Conservation (phyloP, 2,888 invertebrate species). For the Drosophila pseudotakahashii region DNA sequence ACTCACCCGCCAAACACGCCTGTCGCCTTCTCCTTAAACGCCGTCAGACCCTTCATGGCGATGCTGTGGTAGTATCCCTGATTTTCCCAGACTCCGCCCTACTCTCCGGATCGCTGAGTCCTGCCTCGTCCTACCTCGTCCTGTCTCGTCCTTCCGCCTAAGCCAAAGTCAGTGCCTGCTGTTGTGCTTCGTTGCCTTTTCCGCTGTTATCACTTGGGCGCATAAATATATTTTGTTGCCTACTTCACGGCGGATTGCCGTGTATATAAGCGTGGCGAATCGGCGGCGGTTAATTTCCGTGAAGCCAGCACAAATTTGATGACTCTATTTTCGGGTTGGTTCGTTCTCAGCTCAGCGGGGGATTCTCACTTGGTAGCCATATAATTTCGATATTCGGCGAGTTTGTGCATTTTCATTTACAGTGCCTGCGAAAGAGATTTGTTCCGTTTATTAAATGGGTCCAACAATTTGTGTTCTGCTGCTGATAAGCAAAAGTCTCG, state of each 20-base stretch:
- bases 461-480: slow-evolving; percentile 65
- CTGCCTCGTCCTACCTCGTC: slow-evolving; percentile 14
- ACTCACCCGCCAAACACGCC: slow-evolving; percentile 84
- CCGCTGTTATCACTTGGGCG: slow-evolving; percentile 73
- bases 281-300: slow-evolving; percentile 67
- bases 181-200: slow-evolving; percentile 41
- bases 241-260: slow-evolving; percentile 73
- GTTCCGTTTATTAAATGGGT: slow-evolving; percentile 60
- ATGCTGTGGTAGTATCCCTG: slow-evolving; percentile 30
- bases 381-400: slow-evolving; percentile 51
- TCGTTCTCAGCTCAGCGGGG: slow-evolving; percentile 19
- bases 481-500: slow-evolving; percentile 74
- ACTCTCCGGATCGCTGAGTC: slow-evolving; percentile 22
- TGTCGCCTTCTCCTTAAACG: slow-evolving; percentile 84
- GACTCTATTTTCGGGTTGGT: slow-evolving; percentile 67
- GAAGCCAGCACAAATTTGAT: slow-evolving; percentile 63
- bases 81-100: slow-evolving; percentile 19
- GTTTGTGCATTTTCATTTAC: slow-evolving; percentile 69
- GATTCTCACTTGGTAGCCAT: slow-evolving; percentile 68
- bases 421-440: slow-evolving; percentile 69
- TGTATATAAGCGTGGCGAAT: slow-evolving; percentile 62
- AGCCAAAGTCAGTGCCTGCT: slow-evolving; percentile 30
- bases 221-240: slow-evolving; percentile 72
- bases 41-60: slow-evolving; percentile 83
- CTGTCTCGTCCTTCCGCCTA: neutral